Conservation (phyloP, 2,113 vertebrate genomes). For the Cyanocitta stelleri region DNA sequence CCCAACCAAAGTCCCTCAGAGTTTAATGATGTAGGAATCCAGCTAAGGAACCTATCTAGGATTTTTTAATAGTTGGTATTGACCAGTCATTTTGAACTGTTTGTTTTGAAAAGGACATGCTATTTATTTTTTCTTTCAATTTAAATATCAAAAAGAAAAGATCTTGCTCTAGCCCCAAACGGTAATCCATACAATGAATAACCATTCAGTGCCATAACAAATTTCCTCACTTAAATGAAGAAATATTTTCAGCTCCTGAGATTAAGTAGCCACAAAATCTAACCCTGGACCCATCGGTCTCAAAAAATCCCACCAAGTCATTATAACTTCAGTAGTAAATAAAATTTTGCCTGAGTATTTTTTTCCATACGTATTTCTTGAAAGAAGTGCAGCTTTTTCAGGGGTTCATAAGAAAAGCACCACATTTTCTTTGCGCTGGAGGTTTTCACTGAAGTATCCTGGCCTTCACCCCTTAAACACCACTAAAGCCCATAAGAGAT, state of each 20-base stretch:
- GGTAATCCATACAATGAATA: not conserved
- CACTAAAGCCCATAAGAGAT: not conserved
- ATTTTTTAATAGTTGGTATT: not conserved
- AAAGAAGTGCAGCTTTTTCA: not conserved
- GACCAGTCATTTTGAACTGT: slow-evolving; percentile 25
- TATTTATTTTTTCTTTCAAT: slow-evolving; percentile 46
- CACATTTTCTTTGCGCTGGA: not conserved
- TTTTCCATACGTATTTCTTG: not conserved
- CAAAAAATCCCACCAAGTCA: not conserved
- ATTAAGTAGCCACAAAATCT: not conserved
- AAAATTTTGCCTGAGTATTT: not conserved
- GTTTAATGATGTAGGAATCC: not conserved
- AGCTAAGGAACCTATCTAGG: not conserved
- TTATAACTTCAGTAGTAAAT: not conserved
- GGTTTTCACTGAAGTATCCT: not conserved
- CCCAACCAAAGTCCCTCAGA: not conserved
- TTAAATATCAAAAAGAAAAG: slow-evolving; percentile 39
- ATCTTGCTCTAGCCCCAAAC: not conserved
- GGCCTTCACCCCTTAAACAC: not conserved
- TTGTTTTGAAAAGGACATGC: slow-evolving; percentile 37
- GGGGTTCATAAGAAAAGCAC: not conserved
- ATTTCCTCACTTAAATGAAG: not conserved
- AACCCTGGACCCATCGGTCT: not conserved
- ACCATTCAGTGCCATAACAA: not conserved
- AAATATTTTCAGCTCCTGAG: not conserved